phyloP scores from a whole-genome alignment of 23 tunicate genomes.

The Pegea sp. region DNA sequence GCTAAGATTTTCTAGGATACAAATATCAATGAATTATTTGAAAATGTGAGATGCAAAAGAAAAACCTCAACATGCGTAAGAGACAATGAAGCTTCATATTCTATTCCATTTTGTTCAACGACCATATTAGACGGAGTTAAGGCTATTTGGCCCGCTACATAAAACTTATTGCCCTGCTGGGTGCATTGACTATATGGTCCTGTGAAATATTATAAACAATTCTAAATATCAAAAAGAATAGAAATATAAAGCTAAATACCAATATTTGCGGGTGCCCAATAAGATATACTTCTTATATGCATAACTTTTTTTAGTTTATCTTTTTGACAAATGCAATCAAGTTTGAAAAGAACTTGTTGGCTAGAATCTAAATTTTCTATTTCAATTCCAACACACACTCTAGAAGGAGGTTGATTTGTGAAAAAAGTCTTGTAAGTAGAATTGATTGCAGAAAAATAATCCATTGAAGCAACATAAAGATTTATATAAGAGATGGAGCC shows the following conservation, averaged over 20 bases:
- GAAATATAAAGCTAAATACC: constrained; percentile 11
- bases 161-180: constrained; percentile 4
- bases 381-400: constrained; percentile 27
- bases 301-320: constrained; percentile 10
- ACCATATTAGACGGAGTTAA: constrained; percentile 61
- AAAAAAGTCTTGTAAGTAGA: constrained; percentile 37
- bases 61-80: constrained; percentile 45
- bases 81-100: constrained; percentile 23
- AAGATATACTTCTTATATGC: constrained; percentile 77
- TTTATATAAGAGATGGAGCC: constrained; percentile 21
- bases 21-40: not conserved
- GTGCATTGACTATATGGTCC: constrained; percentile 86
- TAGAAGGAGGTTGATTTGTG: constrained; percentile 34
- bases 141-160: constrained; percentile 70
- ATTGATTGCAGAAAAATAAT: constrained; percentile 24
- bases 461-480: constrained; percentile 33
- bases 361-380: not conserved
- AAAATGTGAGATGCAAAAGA: not conserved
- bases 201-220: not conserved
- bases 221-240: not conserved
- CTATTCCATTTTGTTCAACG: constrained; percentile 23
- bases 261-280: constrained; percentile 90
- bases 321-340: constrained; percentile 18
- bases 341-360: constrained; percentile 18
- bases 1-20: constrained; percentile 14